Evolutionary conservation across 2,797 vertebrate species (phyloP).

Genomic region (Scyliorhinus canicula): DNA sequence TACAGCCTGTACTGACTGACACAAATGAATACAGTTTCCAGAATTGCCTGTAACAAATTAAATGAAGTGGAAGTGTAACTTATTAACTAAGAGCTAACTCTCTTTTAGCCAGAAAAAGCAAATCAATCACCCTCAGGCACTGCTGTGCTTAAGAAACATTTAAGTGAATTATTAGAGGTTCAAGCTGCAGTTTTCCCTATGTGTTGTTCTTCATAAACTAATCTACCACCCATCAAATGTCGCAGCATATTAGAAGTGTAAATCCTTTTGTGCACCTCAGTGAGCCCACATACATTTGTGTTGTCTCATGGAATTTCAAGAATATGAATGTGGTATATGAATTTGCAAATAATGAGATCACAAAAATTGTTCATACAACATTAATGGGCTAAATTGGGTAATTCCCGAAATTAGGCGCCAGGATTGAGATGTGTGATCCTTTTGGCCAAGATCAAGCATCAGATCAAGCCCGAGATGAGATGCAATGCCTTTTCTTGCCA

Average conservation of each 20-base stretch:
- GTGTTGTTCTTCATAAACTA: background rate
- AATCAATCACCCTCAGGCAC: slow-evolving; percentile 14
- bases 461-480: too few species aligned
- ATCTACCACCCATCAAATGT: slow-evolving; percentile 7
- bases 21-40: slow-evolving; percentile 18
- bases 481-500: too few species aligned
- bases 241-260: background rate
- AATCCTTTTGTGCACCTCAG: background rate
- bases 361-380: background rate
- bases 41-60: slow-evolving; percentile 29
- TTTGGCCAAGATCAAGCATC: too few species aligned
- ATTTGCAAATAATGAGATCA: background rate
- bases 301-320: background rate
- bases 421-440: background rate
- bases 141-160: background rate
- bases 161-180: background rate
- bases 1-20: background rate
- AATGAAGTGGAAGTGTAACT: slow-evolving; percentile 7
- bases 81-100: slow-evolving; percentile 7
- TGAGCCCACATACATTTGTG: background rate
- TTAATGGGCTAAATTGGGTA: background rate
- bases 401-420: background rate
- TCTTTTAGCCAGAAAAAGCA: slow-evolving; percentile 4
- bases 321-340: background rate
- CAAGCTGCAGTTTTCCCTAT: slow-evolving; percentile 23